phyloP scores from a whole-genome alignment of 1,140 invertebrate genomes.

The Brachionus asplanchnoidis region DNA sequence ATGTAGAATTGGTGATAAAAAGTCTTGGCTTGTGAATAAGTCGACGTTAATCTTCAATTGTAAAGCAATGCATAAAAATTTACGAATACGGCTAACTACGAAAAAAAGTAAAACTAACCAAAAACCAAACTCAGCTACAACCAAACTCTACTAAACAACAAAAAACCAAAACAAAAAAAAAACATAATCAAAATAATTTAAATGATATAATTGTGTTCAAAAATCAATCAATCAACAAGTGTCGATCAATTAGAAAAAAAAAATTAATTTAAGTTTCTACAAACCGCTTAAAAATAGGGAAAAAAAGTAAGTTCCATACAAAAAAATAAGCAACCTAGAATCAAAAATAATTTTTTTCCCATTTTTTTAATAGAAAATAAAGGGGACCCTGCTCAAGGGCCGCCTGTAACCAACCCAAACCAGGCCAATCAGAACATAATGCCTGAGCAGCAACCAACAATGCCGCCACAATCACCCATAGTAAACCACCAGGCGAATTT shows the following conservation, averaged over 20 bases:
- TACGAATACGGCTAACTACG: background rate
- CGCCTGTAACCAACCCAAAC: background rate
- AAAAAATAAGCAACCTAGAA: too few relatives aligned
- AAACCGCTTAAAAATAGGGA: constrained; percentile 20
- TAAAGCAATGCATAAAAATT: background rate
- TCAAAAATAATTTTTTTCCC: background rate
- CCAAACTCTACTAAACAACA: background rate
- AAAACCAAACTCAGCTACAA: background rate
- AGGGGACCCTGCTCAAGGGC: constrained; percentile 19
- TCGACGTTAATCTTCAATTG: background rate
- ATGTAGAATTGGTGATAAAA: background rate
- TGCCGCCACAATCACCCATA: background rate
- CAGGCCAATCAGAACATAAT: background rate
- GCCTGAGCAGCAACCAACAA: background rate
- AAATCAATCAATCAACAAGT: background rate
- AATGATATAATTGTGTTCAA: background rate
- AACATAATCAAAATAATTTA: background rate
- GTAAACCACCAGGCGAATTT: background rate
- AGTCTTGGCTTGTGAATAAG: background rate
- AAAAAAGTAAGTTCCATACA: constrained; percentile 40
- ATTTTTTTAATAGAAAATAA: constrained; percentile 9
- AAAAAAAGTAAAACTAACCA: background rate
- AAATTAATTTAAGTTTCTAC: background rate
- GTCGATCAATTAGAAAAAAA: background rate
- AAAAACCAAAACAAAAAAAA: background rate